Evolutionary conservation across 2,797 vertebrate species (phyloP), one percentile per base, ranked within the genome.

Genomic region (Chiloscyllium punctatum): DNA sequence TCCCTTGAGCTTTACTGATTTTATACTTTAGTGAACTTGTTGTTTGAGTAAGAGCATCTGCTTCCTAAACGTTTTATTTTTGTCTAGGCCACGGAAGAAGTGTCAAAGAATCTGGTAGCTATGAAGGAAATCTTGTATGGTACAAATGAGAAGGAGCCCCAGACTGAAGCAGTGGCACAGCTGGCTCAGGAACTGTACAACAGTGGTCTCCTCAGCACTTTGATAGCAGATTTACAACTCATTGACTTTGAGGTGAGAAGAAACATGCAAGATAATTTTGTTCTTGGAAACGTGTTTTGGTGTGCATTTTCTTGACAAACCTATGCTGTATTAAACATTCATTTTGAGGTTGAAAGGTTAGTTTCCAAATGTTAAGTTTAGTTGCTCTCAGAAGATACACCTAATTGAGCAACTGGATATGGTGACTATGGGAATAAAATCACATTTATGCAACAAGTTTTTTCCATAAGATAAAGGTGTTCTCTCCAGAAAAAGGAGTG

Each of bases 121-220:
- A 99, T 99, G 99, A 99, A 99, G 96, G 99, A 99, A 97, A 99
- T 99, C 96, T 97, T 99, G 0, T 99, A 99, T 62, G 99, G 99
- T 96, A 99, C 99, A 13, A 99, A 98, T 95, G 99, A 99, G 96
- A 99, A 99, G 96, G 99, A 99, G 95, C 99, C 99, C 0, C 99
- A 99, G 96, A 99, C 99, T 0, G 99, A 99, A 97, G 98, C 99
- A 0, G 99, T 99, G 96, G 99, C 99, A 0, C 99, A 99, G 96
- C 98, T 99, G 0, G 99, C 99, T 96, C 99, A 99, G 96, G 99
- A 99, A 96, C 98, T 99, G 0, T 99, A 99, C 96, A 99, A 99
- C 97, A 99, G 99, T 0, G 99, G 99, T 86, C 98, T 99, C 96
- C 99, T 99, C 95, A 97, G 98, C 96, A 99, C 98, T 16, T 97